phyloP scores from a whole-genome alignment of 2,797 vertebrate genomes.

The Myotis myotis region DNA sequence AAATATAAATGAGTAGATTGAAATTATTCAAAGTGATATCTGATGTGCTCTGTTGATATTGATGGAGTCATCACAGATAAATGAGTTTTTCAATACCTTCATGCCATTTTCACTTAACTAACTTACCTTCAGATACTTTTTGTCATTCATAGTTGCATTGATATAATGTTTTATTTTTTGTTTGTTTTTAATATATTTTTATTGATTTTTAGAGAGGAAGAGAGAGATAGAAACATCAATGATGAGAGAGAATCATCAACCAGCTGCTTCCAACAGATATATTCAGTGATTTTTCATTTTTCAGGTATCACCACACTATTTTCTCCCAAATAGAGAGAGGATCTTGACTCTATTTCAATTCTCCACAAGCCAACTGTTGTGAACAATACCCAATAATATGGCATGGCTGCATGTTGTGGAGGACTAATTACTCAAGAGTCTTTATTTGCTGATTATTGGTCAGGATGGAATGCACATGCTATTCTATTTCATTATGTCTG shows the following conservation, averaged over 20 bases:
- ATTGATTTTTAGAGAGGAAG: no score
- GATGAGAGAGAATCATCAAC: no score
- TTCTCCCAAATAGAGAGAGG: neutral
- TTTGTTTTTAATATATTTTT: no score
- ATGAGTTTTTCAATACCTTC: neutral
- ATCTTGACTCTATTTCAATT: neutral
- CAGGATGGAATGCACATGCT: neutral
- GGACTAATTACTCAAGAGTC: neutral
- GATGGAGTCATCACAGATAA: neutral
- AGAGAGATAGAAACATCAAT: no score
- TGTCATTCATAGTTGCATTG: neutral
- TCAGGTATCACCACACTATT: neutral
- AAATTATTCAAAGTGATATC: neutral
- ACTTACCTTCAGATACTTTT: neutral
- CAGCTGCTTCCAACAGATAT: neutral
- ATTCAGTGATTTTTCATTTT: neutral
- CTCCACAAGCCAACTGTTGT: neutral
- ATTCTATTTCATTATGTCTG: neutral
- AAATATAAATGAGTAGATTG: neutral
- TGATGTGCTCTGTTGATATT: neutral
- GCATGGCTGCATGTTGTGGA: neutral
- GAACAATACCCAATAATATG: neutral
- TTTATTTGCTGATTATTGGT: neutral
- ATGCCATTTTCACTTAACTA: neutral
- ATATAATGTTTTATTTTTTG: neutral